Evolutionary conservation across 2,113 vertebrate species (phyloP).

Genomic region (Oncorhynchus mykiss): DNA sequence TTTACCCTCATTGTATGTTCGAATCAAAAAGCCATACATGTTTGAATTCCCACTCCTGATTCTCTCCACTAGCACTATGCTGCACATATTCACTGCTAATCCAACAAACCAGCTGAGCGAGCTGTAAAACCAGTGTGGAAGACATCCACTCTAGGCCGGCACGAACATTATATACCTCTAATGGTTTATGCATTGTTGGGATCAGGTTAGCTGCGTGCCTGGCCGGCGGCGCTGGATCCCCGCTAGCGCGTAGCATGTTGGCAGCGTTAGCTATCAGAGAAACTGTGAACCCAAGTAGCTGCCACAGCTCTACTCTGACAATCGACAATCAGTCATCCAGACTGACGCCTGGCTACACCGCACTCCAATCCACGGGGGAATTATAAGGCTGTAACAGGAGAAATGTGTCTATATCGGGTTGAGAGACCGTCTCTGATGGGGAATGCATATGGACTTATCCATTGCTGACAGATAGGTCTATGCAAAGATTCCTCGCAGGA

Average conservation of each 20-base stretch:
- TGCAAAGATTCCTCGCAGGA: conserved; percentile 68
- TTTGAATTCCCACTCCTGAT: conserved; percentile 55
- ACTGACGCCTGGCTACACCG: conserved; percentile 38
- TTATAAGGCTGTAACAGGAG: conserved; percentile 55
- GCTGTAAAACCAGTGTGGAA: conserved; percentile 53
- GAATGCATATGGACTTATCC: conserved; percentile 80
- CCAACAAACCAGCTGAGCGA: conserved; percentile 51
- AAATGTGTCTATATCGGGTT: conserved; percentile 60
- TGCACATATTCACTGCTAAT: conserved; percentile 52
- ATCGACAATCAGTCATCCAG: conserved; percentile 44
- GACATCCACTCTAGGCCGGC: conserved; percentile 60
- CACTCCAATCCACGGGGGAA: conserved; percentile 55
- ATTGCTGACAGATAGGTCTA: conserved; percentile 80
- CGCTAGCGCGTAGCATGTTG: conserved; percentile 58
- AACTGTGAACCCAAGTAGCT: conserved; percentile 52
- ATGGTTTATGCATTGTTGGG: conserved; percentile 65
- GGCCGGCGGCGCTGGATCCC: conserved; percentile 46
- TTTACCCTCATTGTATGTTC: too few relatives aligned
- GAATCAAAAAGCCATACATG: neutral
- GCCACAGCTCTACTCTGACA: conserved; percentile 23
- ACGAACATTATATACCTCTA: conserved; percentile 55
- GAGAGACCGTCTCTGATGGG: conserved; percentile 74
- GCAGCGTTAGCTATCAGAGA: conserved; percentile 33
- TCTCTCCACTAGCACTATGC: conserved; percentile 52
- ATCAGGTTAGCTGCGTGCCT: conserved; percentile 55